Percentiles rank a stretch among this genome's conserved stretches.
These are phyloP conservation scores for Drosophila teissieri DNA, from an alignment of 1,140 invertebrate genomes.

Conservation along the genomic window DNA sequence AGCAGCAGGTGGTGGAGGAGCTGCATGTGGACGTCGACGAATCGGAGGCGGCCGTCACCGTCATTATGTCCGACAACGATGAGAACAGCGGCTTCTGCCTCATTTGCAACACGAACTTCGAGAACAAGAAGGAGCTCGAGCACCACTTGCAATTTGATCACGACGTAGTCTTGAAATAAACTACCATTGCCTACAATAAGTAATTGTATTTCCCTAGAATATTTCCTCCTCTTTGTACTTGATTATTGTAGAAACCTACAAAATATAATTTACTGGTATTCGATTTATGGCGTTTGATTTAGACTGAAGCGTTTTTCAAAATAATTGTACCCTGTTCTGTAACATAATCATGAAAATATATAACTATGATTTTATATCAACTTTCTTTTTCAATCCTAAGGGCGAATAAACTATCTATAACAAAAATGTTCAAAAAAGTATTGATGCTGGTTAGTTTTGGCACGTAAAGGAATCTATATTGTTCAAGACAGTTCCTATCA, in stretches of 20 bases:
- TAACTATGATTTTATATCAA: neutral
- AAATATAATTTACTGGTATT: constrained; percentile 26
- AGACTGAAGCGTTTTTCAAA: neutral
- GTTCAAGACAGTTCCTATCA: too few species aligned
- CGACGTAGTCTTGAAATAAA: constrained; percentile 73
- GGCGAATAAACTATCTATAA: too few species aligned
- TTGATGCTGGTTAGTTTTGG: too few species aligned
- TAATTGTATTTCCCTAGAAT: constrained; percentile 12
- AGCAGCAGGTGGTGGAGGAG: constrained; percentile 71
- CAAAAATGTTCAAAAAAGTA: too few species aligned
- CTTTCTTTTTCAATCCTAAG: neutral
- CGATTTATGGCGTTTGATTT: neutral
- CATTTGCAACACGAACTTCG: constrained; percentile 70
- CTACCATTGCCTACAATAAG: constrained; percentile 3
- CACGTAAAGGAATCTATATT: too few species aligned
- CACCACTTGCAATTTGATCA: constrained; percentile 75
- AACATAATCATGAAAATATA: too few species aligned
- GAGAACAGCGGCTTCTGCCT: constrained; percentile 67
- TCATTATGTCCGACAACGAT: constrained; percentile 71
- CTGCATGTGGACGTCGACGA: constrained; percentile 73
- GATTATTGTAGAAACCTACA: constrained; percentile 10
- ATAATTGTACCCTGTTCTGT: neutral
- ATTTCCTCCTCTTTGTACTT: constrained; percentile 14
- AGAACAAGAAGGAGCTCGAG: constrained; percentile 73
- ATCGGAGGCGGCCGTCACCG: constrained; percentile 72